Base-by-base conservation (phyloP, 2,888 invertebrate genomes). In the Sphaerophoria taeniata region DNA sequence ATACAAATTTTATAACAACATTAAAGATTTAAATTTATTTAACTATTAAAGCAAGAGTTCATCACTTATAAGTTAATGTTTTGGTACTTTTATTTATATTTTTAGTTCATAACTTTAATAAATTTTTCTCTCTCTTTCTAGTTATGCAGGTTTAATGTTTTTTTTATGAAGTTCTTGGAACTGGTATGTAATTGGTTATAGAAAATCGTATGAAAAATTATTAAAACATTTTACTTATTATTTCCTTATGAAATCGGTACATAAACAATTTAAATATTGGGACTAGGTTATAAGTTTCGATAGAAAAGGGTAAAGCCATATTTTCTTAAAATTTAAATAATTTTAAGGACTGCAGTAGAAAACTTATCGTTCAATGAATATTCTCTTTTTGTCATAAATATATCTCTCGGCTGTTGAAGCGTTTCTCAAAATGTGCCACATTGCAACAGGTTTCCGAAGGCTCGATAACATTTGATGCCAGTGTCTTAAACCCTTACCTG, bases 391-490 rank as follows among this genome's bases (percentile, higher is more conserved):
- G 3, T 79, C 75, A 45, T 47, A 55, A 43, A 43, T 43, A 24
- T 24, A 24, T 61, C 61, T 75, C 14, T 72, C 80, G 43, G 56
- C 56, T 0, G 34, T 65, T 55, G 89, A 88, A 6, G 90, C 91
- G 39, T 90, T 90, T 36, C 96, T 92, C 55, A 97, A 92, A 45
- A 95, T 94, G 91, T 97, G 97, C 96, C 97, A 97, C 96, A 96
- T 96, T 43, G 96, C 95, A 7, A 96, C 95, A 0, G 96, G 96
- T 90, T 96, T 96, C 86, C 96, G 93, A 58, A 96, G 93, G 16
- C 96, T 95, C 45, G 95, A 94, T 90, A 97, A 93, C 96, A 97
- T 97, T 92, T 96, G 96, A 90, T 95, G 95, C 96, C 96, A 97
- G 89, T 97, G 97, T 33, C 95, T 94, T 69, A 96, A 90, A 1